phyloP scores from a whole-genome alignment of 1,140 invertebrate genomes.

The Subanguina moxae region DNA sequence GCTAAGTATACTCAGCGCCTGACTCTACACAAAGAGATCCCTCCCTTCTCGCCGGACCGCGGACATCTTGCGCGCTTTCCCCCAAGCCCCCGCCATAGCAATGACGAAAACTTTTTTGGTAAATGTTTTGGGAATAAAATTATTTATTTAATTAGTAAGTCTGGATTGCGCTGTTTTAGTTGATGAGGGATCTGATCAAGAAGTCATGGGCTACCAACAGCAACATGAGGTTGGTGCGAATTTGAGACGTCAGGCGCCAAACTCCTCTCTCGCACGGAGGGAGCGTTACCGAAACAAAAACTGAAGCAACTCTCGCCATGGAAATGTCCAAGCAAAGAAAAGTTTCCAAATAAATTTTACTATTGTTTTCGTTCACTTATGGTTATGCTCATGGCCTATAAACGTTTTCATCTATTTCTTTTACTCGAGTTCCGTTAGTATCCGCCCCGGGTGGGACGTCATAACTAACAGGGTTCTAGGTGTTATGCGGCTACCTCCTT shows the following conservation, averaged over 20 bases:
- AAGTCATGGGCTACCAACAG: neutral
- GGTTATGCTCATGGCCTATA: too few species aligned
- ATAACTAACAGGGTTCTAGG: too few species aligned
- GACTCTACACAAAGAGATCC: neutral
- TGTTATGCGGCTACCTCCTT: too few species aligned
- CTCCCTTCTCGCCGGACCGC: neutral
- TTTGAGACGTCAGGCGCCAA: neutral
- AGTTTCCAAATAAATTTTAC: too few species aligned
- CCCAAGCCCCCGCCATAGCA: neutral
- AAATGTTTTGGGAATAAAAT: neutral
- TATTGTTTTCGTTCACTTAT: too few species aligned
- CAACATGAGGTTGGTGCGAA: neutral
- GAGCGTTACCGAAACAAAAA: neutral
- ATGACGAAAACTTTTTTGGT: constrained; percentile 4
- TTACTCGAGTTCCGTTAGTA: too few species aligned
- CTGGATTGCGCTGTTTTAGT: neutral
- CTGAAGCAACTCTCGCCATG: too few species aligned
- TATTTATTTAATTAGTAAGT: too few species aligned
- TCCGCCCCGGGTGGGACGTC: too few species aligned
- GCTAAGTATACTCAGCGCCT: neutral
- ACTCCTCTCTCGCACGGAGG: neutral
- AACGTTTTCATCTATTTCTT: too few species aligned
- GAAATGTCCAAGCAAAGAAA: too few species aligned
- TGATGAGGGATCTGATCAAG: neutral
- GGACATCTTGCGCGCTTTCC: neutral